These are phyloP conservation scores for Enteromius trimaculatus DNA, from an alignment of 2,797 vertebrate genomes.

Conservation along the genomic window DNA sequence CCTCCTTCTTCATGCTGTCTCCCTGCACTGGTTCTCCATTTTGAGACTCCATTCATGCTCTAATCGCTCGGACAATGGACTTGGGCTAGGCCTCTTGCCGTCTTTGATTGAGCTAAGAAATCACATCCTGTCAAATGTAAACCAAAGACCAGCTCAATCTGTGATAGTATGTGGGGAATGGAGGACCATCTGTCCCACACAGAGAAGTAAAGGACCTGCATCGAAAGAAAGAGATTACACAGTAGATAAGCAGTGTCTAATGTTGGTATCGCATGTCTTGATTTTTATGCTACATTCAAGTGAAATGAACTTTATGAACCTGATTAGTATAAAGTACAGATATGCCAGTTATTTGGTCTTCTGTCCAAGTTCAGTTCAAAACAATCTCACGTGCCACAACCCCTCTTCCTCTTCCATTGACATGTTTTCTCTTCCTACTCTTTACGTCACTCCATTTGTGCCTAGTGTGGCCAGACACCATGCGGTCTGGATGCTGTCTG, in stretches of 20 bases:
- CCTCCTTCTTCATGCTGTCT: conserved; percentile 40
- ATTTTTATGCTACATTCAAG: conserved; percentile 1
- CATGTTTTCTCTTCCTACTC: conserved; percentile 26
- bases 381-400: conserved; percentile 27
- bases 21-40: conserved; percentile 57
- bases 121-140: conserved; percentile 68
- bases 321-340: not conserved
- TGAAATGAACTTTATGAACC: not conserved
- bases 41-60: conserved; percentile 62
- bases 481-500: conserved; percentile 68
- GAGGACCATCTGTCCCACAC: conserved; percentile 61
- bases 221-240: conserved; percentile 46
- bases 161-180: conserved; percentile 57
- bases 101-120: conserved; percentile 67
- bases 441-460: conserved; percentile 53
- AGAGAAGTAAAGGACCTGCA: conserved; percentile 25
- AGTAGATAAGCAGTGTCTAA: conserved; percentile 9
- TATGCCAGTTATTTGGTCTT: conserved; percentile 23
- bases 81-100: conserved; percentile 56
- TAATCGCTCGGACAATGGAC: conserved; percentile 63
- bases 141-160: conserved; percentile 56
- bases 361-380: conserved; percentile 60
- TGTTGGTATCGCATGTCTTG: not conserved
- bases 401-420: conserved; percentile 23
- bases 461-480: conserved; percentile 67